Base-by-base conservation (phyloP, 2,888 invertebrate species). In the Nebria salina region DNA sequence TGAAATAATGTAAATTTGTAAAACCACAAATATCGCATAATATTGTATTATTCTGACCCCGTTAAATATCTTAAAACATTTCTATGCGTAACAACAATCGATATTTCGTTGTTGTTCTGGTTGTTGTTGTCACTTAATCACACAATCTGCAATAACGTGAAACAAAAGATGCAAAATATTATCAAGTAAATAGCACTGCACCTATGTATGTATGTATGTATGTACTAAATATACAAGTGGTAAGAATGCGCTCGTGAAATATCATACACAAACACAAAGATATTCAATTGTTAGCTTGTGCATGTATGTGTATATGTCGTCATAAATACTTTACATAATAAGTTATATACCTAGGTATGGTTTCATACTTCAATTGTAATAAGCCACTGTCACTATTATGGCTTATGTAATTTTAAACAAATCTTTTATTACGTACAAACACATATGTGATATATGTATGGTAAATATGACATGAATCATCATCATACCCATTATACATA, bases 311-410 rank as follows among this genome's bases (percentile, higher is more conserved):
- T 54, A 54, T 4, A 54, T 54, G 54, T 54, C 54, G 54, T 54
- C 54, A 54, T 54, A 54, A 54, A 54, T 54, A 8, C 13, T 54
- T 54, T 54, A 54, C 54, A 54, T 54, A 54, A 54, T 54, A 13
- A 34, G 8, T 54, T 9, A 1, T 9, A 43, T 11, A 54, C 9
- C 11, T 54, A 54, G 11, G 7, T 54, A 54, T 54, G 54, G 54
- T 54, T 54, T 54, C 54, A 13, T 54, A 54, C 54, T 54, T 54
- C 54, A 54, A 54, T 54, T 54, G 54, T 54, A 54, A 54, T 4
- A 54, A 54, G 54, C 54, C 54, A 54, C 54, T 54, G 54, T 54
- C 54, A 54, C 54, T 54, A 54, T 54, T 54, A 54, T 54, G 54
- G 54, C 54, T 54, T 54, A 54, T 54, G 54, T 54, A 54, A 54